These are phyloP conservation scores for Endomychus coccineus DNA, from an alignment of 2,888 invertebrate genomes.

Conservation along the genomic window DNA sequence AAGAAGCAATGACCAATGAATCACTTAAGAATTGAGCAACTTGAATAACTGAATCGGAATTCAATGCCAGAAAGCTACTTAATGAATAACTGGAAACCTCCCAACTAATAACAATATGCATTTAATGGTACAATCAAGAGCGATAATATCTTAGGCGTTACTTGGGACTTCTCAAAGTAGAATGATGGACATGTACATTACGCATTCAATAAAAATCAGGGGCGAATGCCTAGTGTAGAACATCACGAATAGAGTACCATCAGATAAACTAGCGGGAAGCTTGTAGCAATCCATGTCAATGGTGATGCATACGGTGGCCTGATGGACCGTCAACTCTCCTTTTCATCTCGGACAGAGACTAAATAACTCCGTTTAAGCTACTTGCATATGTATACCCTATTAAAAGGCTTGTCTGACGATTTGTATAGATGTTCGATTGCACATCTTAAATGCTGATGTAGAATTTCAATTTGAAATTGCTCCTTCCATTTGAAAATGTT, in stretches of 20 bases:
- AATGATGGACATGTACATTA: conserved; percentile 19
- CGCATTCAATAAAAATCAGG: conserved; percentile 20
- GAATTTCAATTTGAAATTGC: no score
- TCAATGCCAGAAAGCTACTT: no score
- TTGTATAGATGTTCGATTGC: no score
- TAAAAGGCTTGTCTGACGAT: no score
- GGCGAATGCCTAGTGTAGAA: conserved; percentile 16
- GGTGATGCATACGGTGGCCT: conserved; percentile 24
- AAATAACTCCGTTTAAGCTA: conserved; percentile 21
- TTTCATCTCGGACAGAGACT: conserved; percentile 24
- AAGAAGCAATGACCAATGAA: no score
- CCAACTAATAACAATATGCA: conserved; percentile 11
- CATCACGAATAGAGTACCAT: conserved; percentile 24
- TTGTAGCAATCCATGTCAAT: conserved; percentile 22
- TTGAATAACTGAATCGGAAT: no score
- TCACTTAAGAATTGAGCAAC: no score
- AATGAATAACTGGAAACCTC: no score
- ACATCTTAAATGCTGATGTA: no score
- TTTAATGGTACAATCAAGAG: conserved; percentile 9
- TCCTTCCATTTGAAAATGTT: no score
- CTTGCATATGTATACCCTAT: no score
- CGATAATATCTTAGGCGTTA: conserved; percentile 13
- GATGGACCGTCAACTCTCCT: conserved; percentile 28
- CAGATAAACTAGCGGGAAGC: conserved; percentile 23
- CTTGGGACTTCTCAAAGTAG: conserved; percentile 8